Evolutionary conservation across 2,888 invertebrate genomes (phyloP).

Genomic region (Drosophila conformis): DNA sequence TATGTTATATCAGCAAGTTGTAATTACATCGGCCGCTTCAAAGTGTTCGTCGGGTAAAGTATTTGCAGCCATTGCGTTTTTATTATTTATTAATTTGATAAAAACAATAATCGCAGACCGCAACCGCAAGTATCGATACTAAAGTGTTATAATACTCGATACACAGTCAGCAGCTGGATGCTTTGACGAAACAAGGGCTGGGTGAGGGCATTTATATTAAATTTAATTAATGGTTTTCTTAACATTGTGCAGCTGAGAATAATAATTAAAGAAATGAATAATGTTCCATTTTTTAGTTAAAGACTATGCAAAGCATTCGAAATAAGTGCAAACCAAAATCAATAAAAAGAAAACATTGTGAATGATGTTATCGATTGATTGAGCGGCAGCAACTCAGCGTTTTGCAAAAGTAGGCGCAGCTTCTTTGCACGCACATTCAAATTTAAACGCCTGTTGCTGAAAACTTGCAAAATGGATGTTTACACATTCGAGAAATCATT

Average conservation of each 20-base stretch:
- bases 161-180: neutral
- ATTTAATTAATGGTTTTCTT: neutral
- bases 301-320: neutral
- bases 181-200: neutral
- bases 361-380: slow-evolving; percentile 29
- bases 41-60: slow-evolving; percentile 75
- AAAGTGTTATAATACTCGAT: neutral
- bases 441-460: slow-evolving; percentile 43
- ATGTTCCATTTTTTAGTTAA: neutral
- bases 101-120: neutral
- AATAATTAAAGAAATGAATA: neutral
- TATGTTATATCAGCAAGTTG: too few species aligned
- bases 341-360: neutral
- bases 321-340: neutral
- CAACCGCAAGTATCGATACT: slow-evolving; percentile 8
- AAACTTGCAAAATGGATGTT: slow-evolving; percentile 86
- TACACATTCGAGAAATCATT: slow-evolving; percentile 87
- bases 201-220: neutral
- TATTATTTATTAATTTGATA: slow-evolving; percentile 21
- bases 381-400: slow-evolving; percentile 11
- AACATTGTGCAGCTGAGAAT: neutral
- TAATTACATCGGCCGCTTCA: slow-evolving; percentile 78
- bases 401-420: slow-evolving; percentile 23
- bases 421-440: slow-evolving; percentile 46
- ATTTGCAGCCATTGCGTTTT: slow-evolving; percentile 66